phyloP scores from a whole-genome alignment of 2,888 invertebrate genomes.

The Scelioninae gen. 2 region DNA sequence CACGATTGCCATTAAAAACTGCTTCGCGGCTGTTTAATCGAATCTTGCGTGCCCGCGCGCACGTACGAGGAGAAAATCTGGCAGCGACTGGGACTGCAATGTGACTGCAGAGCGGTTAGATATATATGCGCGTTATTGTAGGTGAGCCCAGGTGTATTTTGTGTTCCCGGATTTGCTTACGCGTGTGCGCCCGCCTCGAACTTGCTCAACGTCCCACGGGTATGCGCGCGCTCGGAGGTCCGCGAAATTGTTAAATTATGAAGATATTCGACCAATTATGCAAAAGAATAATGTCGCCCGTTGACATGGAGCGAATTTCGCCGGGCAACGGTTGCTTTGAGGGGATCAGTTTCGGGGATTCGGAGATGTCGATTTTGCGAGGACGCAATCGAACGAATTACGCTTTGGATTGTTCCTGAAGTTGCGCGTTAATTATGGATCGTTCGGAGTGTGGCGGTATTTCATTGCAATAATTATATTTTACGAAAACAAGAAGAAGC shows the following conservation, averaged over 20 bases:
- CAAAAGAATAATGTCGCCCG: slow-evolving; percentile 51
- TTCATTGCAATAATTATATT: no score
- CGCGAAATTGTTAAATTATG: slow-evolving; percentile 58
- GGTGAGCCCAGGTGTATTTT: slow-evolving; percentile 57
- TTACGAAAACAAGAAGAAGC: no score
- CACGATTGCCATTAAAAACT: slow-evolving; percentile 55
- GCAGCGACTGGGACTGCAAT: slow-evolving; percentile 59
- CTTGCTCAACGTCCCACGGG: slow-evolving; percentile 54
- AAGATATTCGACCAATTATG: slow-evolving; percentile 59
- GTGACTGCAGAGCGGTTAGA: slow-evolving; percentile 58
- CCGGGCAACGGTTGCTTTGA: slow-evolving; percentile 10
- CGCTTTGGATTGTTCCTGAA: no score
- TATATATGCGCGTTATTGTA: slow-evolving; percentile 59
- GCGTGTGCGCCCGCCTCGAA: slow-evolving; percentile 52
- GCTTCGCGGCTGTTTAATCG: no score
- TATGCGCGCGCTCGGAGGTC: slow-evolving; percentile 46
- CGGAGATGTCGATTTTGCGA: slow-evolving; percentile 21
- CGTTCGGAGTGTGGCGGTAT: no score
- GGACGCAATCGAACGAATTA: slow-evolving; percentile 25
- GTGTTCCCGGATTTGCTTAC: slow-evolving; percentile 48
- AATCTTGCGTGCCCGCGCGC: no score
- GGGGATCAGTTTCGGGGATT: slow-evolving; percentile 31
- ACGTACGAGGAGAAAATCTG: slow-evolving; percentile 43
- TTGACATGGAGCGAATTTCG: slow-evolving; percentile 45
- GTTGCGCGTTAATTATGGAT: no score